Conservation (phyloP, 2,888 invertebrate genomes). For the Thera obeliscata region DNA sequence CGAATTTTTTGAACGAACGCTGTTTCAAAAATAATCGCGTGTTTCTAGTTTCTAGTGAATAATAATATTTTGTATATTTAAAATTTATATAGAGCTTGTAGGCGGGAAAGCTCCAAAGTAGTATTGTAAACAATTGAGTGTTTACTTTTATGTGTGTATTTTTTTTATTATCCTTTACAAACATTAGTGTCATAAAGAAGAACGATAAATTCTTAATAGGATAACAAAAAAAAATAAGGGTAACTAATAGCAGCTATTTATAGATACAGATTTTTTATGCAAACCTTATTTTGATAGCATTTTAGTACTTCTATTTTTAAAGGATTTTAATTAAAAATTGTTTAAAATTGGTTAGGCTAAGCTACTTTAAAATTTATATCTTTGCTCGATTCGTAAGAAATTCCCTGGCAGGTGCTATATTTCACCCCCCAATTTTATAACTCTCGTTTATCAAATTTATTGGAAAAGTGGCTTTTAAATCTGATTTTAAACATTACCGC, state of each 20-base stretch:
- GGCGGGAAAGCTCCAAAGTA: conserved; percentile 9
- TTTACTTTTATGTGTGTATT: not conserved
- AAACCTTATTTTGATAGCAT: conserved; percentile 33
- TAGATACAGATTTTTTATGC: not conserved
- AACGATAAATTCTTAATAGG: not conserved
- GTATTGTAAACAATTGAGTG: conserved; percentile 2
- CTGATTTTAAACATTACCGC: not conserved
- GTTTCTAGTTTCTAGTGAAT: not conserved
- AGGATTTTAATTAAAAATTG: too few species aligned
- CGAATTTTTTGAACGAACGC: not conserved
- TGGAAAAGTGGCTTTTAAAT: conserved; percentile 48
- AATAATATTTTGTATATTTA: not conserved
- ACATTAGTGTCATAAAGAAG: not conserved
- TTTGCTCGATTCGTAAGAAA: conserved; percentile 1
- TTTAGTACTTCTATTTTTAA: not conserved
- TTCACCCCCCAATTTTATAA: conserved; percentile 51
- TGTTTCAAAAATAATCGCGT: not conserved
- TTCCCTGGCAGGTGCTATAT: conserved; percentile 17
- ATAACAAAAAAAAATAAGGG: not conserved
- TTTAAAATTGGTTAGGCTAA: not conserved
- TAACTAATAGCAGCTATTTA: not conserved
- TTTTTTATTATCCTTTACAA: not conserved
- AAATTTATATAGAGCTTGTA: not conserved
- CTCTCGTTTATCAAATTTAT: conserved; percentile 64
- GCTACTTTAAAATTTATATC: too few species aligned